Base-by-base conservation (phyloP, 2,113 vertebrate genomes). In the Hippocampus abdominalis region DNA sequence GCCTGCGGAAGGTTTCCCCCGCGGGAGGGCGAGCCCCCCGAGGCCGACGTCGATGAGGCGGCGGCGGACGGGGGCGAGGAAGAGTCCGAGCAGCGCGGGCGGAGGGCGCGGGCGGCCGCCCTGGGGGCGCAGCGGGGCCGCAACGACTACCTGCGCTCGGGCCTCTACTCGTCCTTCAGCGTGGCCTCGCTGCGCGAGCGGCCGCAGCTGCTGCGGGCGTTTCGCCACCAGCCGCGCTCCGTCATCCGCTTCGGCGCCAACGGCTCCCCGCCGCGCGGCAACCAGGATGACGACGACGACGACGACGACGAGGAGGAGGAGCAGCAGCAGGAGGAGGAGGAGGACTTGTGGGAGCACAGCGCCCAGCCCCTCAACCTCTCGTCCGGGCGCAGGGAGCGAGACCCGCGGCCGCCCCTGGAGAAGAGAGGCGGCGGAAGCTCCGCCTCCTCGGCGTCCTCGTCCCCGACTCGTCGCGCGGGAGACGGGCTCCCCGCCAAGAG, bases 321-420 rank as follows among this genome's bases (percentile, higher is more conserved):
- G 15, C 81, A 80, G 18, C 79, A 77, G 90, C 91, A 81, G 80
- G 82, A 85, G 56, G 79, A 82, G 11, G 81, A 78, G 18, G 82
- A 81, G 90, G 89, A 88, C 86, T 86, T 89, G 90, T 85, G 76
- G 27, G 91, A 97, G 87, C 89, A 81, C 77, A 92, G 93, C 27
- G 89, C 94, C 68, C 94, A 98, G 91, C 96, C 95, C 70, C 92
- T 97, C 87, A 98, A 98, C 90, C 94, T 98, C 69, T 98, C 96
- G 36, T 94, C 96, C 0, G 94, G 95, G 78, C 95, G 94, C 89
- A 93, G 96, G 89, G 87, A 92, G 86, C 94, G 94, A 81, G 93
- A 94, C 81, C 92, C 91, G 63, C 88, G 77, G 49, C 82, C 70
- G 13, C 70, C 83, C 0, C 82, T 86, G 68, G 88, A 84, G 79